Evolutionary conservation across 37 sponge, comb jelly and placozoan genomes (phyloP).

Genomic region (Ianthella basta): DNA sequence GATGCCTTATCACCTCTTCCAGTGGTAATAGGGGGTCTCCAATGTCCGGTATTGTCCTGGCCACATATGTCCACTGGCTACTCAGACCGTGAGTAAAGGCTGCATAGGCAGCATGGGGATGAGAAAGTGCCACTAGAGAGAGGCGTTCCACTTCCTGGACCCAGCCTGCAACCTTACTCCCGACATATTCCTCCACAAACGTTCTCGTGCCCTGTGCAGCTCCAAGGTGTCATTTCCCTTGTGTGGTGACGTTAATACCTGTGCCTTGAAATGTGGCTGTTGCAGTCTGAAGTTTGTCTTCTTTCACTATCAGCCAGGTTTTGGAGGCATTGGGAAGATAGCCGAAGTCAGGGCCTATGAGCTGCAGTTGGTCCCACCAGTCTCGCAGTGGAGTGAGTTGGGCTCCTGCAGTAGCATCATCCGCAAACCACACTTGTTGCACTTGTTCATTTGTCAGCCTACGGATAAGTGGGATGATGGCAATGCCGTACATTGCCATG

Average conservation of each 20-base stretch:
- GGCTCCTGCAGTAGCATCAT: background rate
- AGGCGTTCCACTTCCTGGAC: background rate
- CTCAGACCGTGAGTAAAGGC: background rate
- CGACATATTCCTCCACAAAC: background rate
- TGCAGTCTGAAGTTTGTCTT: background rate
- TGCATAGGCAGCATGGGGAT: background rate
- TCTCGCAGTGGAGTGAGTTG: background rate
- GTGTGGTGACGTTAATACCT: background rate
- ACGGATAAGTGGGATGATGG: constrained; percentile 4
- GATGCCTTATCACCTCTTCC: background rate
- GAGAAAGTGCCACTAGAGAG: background rate
- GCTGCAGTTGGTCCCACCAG: constrained; percentile 24
- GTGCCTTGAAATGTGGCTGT: background rate
- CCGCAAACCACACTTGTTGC: constrained; percentile 6
- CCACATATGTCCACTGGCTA: background rate
- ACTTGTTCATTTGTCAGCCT: background rate
- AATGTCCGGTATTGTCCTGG: constrained; percentile 1
- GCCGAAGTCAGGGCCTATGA: constrained; percentile 18
- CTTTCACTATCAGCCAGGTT: constrained; percentile 30
- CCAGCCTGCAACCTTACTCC: background rate
- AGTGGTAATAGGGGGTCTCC: background rate
- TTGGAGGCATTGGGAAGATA: no score
- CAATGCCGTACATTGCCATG: background rate
- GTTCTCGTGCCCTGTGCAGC: background rate
- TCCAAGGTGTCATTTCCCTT: background rate